Evolutionary conservation across 2,113 vertebrate species (phyloP).

Genomic region (Dasyprocta punctata): DNA sequence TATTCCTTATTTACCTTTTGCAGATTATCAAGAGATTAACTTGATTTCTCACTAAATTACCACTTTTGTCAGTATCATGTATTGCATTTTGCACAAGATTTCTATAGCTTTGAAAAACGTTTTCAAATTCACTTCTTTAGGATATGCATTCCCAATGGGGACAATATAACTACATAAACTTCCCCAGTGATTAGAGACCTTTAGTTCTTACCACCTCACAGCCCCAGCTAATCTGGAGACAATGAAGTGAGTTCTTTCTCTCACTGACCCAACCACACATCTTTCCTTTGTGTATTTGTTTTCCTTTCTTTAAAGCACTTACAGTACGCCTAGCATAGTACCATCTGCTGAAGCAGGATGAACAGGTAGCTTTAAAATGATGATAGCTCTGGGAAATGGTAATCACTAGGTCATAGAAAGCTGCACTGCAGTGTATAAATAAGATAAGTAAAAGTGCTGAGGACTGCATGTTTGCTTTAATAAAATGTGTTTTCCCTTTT

Average conservation of each 20-base stretch:
- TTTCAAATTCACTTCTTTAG: background rate
- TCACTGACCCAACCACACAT: constrained; percentile 72
- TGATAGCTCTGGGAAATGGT: constrained; percentile 88
- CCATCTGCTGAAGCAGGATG: constrained; percentile 86
- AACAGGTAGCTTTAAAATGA: constrained; percentile 88
- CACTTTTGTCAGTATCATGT: constrained; percentile 38
- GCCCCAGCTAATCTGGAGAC: constrained; percentile 67
- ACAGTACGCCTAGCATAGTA: constrained; percentile 72
- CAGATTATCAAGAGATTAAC: background rate
- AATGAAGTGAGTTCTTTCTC: constrained; percentile 74
- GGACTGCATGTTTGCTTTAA: constrained; percentile 87
- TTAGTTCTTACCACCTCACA: constrained; percentile 50
- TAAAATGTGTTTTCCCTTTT: constrained; percentile 87
- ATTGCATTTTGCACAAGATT: constrained; percentile 44
- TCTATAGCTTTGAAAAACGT: background rate
- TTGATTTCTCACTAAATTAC: constrained; percentile 24
- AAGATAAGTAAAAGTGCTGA: constrained; percentile 90
- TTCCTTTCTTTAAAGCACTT: constrained; percentile 76
- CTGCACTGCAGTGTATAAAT: constrained; percentile 88
- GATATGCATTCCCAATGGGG: background rate
- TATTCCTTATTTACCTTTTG: background rate
- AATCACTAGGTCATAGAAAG: constrained; percentile 88
- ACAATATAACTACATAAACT: constrained; percentile 76
- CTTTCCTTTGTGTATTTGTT: constrained; percentile 60
- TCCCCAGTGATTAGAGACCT: constrained; percentile 75